Evolutionary conservation across 2,888 invertebrate species (phyloP), one percentile per base, ranked within the genome.

Genomic region (Pilophorus perplexus): DNA sequence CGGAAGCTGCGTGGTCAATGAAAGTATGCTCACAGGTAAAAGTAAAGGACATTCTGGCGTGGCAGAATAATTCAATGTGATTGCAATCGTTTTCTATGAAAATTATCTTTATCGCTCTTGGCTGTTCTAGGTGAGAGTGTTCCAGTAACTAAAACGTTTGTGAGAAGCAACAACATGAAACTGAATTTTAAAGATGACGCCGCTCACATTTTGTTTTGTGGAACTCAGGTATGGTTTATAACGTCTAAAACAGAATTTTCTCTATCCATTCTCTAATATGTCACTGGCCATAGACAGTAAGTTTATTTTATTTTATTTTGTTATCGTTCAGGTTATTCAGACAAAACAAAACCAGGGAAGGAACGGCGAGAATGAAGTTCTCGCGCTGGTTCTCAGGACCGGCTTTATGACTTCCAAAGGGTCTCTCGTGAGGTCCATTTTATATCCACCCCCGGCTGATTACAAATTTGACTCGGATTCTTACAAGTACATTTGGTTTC

Each of bases 1-100:
- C 20, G 95, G 96, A 44, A 88, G 87, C 42, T 93, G 91, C 74
- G 91, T 95, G 72, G 91, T 96, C 66, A 94, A 96, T 76, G 95
- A 96, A 78, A 90, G 92, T 75, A 93, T 94, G 89, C 83, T 96
- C 2, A 95, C 95, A 69, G 93, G 90, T 89, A n/a, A 38, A 38
- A 74, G 73, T 18, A 38, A 6, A 3, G 2, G 6, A 14, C 6
- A n/a, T n/a, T n/a, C n/a, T n/a, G n/a, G n/a, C n/a, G n/a, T n/a
- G n/a, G n/a, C n/a, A n/a, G n/a, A n/a, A n/a, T n/a, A n/a, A n/a
- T n/a, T n/a, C n/a, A n/a, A n/a, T n/a, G n/a, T n/a, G n/a, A n/a
- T n/a, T n/a, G 33, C 6, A 33, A 8, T 6, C 12, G 12, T 33
- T 33, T 33, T 6, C 33, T 33, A 33, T 33, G 6, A 33, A 33